Evolutionary conservation across 2,797 vertebrate genomes (phyloP), one percentile per base, ranked within the genome.

Genomic region (Linurgus olivaceus): DNA sequence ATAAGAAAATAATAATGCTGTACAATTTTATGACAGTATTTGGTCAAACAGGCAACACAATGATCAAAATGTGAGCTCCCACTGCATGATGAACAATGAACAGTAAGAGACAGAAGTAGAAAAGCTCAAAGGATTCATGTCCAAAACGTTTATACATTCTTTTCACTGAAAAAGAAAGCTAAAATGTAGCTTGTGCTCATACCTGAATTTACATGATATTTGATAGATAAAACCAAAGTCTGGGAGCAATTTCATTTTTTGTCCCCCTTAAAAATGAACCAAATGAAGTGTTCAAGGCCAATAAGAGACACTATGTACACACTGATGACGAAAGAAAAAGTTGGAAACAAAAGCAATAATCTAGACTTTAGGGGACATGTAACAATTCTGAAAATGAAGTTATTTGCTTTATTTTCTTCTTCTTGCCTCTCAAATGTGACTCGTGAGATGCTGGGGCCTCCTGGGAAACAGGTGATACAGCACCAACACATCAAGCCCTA

Each of bases 1-100:
- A 51, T 57, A 87, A 63, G 74, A 93, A 90, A 96, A 77, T 70
- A 94, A 91, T 88, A 94, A 79, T 55, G 65, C 28, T 57, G 24
- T 86, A 74, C 14, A 75, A 51, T 92, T 96, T 95, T 93, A 94
- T 55, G 79, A 88, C 28, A 59, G 48, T 42, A 93, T 92, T 92
- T 75, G 55, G 78, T 88, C 84, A 93, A 95, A 88, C 35, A 89
- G 71, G 71, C 66, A 96, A 94, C 62, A 83, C 2, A 29, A 91
- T 71, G 65, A 52, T 86, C 12, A 31, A 93, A 93, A 75, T 70
- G 51, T 87, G 94, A 81, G 91, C 78, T 92, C 93, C 86, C 66
- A 85, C 79, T 86, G 65, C 40, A 61, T 62, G 76, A 90, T 50
- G 85, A 96, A 96, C 61, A 96, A 88, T 52, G 67, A 70, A 92